phyloP scores from a whole-genome alignment of 2,888 invertebrate genomes.

The Himalopsyche kuldschensis region DNA sequence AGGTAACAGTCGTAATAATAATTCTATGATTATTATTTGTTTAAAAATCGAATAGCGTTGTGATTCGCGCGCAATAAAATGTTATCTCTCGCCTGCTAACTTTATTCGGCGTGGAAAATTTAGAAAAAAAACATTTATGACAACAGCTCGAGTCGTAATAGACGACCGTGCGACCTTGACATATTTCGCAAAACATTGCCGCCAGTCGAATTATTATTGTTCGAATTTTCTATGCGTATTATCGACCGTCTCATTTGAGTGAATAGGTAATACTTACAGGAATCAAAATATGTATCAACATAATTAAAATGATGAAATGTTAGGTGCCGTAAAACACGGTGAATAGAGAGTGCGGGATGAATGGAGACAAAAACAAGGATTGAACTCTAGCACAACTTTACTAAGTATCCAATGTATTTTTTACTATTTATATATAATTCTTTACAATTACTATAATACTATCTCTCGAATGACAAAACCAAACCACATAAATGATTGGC shows the following conservation, averaged over 20 bases:
- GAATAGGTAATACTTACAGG: neutral
- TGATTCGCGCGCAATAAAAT: neutral
- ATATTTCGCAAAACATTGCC: neutral
- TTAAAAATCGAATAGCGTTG: neutral
- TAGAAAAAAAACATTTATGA: neutral
- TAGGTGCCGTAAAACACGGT: no score
- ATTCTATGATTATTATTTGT: neutral
- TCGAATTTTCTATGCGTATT: neutral
- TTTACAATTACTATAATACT: no score
- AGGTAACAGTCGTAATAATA: neutral
- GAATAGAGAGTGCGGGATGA: no score
- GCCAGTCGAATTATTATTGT: neutral
- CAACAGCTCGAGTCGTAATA: neutral
- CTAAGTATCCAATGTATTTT: no score
- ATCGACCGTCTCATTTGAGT: neutral
- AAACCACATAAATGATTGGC: no score
- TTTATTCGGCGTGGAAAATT: neutral
- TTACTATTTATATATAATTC: no score
- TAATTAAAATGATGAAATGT: no score
- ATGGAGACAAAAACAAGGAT: no score
- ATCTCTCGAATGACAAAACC: no score
- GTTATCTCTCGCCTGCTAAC: neutral
- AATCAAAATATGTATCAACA: neutral
- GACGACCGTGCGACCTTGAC: neutral
- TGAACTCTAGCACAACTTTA: no score